Conservation (phyloP, 2,888 invertebrate species). For the Caenorhabditis imperialis region DNA sequence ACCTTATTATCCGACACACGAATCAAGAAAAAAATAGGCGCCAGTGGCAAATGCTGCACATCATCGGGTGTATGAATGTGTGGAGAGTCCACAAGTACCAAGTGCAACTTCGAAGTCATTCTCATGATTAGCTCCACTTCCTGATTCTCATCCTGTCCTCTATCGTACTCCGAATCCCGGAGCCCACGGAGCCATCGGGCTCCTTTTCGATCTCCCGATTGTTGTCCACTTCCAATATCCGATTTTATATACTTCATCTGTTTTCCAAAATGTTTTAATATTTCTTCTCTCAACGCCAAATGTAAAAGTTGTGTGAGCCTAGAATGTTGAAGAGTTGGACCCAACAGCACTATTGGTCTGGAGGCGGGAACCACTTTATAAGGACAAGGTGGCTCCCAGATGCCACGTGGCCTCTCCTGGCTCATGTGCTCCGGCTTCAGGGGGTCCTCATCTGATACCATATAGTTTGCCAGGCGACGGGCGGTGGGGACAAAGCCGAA, state of each 20-base stretch:
- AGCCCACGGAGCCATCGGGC: conserved; percentile 48
- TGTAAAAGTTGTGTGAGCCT: conserved; percentile 60
- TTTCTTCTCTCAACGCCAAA: conserved; percentile 56
- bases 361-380: conserved; percentile 99
- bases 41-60: conserved; percentile 58
- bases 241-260: conserved; percentile 46
- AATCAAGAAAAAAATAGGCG: conserved; percentile 66
- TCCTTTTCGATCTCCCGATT: conserved; percentile 27
- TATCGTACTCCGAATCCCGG: conserved; percentile 41
- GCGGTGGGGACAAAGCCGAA: conserved; percentile 95
- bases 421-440: conserved; percentile 16
- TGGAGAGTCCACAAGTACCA: conserved; percentile 66
- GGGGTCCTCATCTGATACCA: conserved; percentile 45
- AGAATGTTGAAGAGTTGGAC: conserved; percentile 82
- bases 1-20: conserved; percentile 67
- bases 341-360: conserved; percentile 97
- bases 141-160: conserved; percentile 45
- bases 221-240: conserved; percentile 53
- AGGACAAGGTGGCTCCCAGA: conserved; percentile 88
- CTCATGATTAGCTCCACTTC: conserved; percentile 59
- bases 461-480: conserved; percentile 56
- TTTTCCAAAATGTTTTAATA: conserved; percentile 57
- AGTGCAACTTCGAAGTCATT: conserved; percentile 59
- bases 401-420: conserved; percentile 35
- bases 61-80: conserved; percentile 64